Conservation (phyloP, 2,113 vertebrate species). For the Psammodynastes pulverulentus region DNA sequence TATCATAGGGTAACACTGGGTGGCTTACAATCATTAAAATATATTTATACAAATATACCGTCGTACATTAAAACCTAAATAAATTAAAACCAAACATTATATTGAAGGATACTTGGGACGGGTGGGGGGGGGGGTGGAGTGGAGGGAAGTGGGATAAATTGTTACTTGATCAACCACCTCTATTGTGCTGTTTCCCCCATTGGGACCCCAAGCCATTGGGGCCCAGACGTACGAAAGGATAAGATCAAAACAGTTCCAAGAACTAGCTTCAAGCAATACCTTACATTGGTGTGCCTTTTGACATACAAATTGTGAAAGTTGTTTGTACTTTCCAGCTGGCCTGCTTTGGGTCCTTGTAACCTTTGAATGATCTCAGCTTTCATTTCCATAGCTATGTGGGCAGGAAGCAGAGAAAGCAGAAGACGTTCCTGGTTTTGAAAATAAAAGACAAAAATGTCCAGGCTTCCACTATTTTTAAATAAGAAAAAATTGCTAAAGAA, state of each 20-base stretch:
- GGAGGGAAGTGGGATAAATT: no score
- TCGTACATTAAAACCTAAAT: no score
- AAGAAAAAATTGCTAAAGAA: background rate
- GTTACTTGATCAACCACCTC: background rate
- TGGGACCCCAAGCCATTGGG: background rate
- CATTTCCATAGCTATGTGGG: conserved; percentile 97
- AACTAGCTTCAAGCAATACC: conserved; percentile 62
- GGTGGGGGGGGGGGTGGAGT: no score
- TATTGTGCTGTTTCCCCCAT: background rate
- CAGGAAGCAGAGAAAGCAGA: conserved; percentile 89
- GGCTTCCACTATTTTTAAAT: background rate
- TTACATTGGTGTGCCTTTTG: conserved; percentile 95
- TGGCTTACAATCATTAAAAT: background rate
- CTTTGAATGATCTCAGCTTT: conserved; percentile 98
- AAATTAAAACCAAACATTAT: no score
- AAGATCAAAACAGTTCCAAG: background rate
- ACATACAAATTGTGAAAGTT: conserved; percentile 99
- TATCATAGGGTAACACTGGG: background rate
- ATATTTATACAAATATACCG: no score
- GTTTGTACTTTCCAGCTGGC: conserved; percentile 95
- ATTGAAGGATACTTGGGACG: no score
- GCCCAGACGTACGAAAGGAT: background rate
- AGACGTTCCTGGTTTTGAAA: conserved; percentile 83
- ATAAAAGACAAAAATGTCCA: background rate
- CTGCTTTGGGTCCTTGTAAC: conserved; percentile 92